Evolutionary conservation across 2,797 vertebrate species (phyloP).

Genomic region (Lutjanus campechanus): DNA sequence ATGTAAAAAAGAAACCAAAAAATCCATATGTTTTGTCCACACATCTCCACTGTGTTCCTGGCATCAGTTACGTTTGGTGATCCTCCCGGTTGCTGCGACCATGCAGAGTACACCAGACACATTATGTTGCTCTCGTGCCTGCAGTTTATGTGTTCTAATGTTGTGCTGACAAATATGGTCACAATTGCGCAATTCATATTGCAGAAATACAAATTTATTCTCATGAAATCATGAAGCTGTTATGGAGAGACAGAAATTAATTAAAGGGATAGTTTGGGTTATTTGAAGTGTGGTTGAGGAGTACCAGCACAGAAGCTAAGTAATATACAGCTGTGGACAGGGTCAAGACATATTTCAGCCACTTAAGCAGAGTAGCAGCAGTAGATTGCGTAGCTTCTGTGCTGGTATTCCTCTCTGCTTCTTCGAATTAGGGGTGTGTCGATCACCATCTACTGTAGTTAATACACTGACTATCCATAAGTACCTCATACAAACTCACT

Average conservation of each 20-base stretch:
- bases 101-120: conserved; percentile 11
- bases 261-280: background rate
- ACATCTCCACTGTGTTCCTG: conserved; percentile 7
- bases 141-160: background rate
- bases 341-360: too few relatives aligned
- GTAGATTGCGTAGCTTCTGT: too few relatives aligned
- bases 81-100: background rate
- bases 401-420: too few relatives aligned
- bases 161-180: background rate
- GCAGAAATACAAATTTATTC: background rate
- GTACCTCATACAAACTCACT: too few relatives aligned
- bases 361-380: too few relatives aligned
- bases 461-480: too few relatives aligned
- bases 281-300: too few relatives aligned
- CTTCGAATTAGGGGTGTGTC: too few relatives aligned
- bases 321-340: too few relatives aligned
- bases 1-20: background rate
- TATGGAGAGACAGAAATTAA: background rate
- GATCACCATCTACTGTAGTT: too few relatives aligned
- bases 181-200: background rate
- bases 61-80: conserved; percentile 11
- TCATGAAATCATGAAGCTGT: background rate
- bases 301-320: too few relatives aligned
- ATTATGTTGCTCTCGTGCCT: conserved; percentile 12
- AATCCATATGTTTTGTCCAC: background rate